A percentile compares a stretch with the other conserved stretches of the same genome.
Conservation (phyloP, 2,113 vertebrate genomes). For the Prolemur simus region DNA sequence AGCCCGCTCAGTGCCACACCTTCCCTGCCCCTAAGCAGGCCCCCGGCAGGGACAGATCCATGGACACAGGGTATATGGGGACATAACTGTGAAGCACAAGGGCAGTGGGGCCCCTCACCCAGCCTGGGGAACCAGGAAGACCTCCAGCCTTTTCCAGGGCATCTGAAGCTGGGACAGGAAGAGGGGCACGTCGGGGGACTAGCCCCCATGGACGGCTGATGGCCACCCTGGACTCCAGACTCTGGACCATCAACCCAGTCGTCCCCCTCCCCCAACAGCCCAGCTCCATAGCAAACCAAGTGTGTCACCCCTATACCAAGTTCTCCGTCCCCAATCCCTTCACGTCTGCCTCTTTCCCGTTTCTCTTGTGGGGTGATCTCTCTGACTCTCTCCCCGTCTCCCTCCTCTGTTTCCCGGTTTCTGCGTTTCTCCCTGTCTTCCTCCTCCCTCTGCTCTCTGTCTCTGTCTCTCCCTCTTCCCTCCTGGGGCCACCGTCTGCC, state of each 20-base stretch:
- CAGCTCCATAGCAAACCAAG: neutral
- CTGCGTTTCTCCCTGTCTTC: neutral
- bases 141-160: neutral
- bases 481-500: accelerated
- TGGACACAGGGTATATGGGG: accelerated
- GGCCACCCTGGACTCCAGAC: neutral
- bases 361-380: neutral
- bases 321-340: neutral
- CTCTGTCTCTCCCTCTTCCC: neutral
- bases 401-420: neutral
- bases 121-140: neutral
- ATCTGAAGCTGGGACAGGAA: neutral
- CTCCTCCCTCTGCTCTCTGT: neutral
- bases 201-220: neutral
- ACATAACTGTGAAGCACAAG: neutral
- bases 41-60: neutral
- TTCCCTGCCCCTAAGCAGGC: neutral
- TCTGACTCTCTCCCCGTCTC: no score
- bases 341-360: neutral
- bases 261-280: neutral
- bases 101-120: neutral
- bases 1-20: neutral
- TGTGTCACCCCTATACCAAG: neutral
- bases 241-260: neutral
- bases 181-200: neutral